Evolutionary conservation across 2,797 vertebrate species (phyloP).

Genomic region (Spondyliosoma cantharus): DNA sequence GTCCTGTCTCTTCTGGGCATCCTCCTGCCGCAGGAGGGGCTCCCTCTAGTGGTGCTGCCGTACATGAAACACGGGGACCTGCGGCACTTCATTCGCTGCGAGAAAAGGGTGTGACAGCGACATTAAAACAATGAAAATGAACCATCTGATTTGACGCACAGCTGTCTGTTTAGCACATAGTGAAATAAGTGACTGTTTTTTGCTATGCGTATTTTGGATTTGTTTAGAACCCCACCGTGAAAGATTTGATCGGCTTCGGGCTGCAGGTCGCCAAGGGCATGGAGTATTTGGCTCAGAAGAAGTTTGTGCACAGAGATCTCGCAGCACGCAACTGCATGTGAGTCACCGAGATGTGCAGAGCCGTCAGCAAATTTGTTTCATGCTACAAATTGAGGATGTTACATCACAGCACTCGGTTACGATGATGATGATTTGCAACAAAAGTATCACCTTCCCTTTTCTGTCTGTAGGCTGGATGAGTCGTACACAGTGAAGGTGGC

Average conservation of each 20-base stretch:
- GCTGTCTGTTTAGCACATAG: not conserved
- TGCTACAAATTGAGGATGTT: not conserved
- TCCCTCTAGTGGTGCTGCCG: constrained; percentile 93
- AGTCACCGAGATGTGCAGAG: constrained; percentile 69
- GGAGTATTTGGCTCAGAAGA: constrained; percentile 96
- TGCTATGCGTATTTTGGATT: constrained; percentile 14
- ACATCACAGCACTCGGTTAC: not conserved
- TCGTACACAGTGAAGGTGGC: constrained; percentile 96
- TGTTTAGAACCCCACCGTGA: constrained; percentile 92
- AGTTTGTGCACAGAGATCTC: constrained; percentile 97
- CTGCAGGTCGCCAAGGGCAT: constrained; percentile 96
- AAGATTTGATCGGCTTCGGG: constrained; percentile 96
- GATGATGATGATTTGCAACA: constrained; percentile 7
- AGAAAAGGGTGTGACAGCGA: constrained; percentile 85
- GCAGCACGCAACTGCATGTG: constrained; percentile 99
- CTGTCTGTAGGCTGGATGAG: constrained; percentile 91
- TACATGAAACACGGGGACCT: constrained; percentile 98
- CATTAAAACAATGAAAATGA: constrained; percentile 22
- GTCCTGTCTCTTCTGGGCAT: constrained; percentile 95
- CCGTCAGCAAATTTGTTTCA: not conserved
- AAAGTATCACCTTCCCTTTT: not conserved
- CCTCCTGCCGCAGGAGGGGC: constrained; percentile 89
- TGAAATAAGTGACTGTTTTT: not conserved
- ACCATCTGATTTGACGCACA: not conserved
- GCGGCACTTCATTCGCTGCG: constrained; percentile 92